Base-by-base conservation (phyloP, 2,888 invertebrate species). In the Nowickia ferox region DNA sequence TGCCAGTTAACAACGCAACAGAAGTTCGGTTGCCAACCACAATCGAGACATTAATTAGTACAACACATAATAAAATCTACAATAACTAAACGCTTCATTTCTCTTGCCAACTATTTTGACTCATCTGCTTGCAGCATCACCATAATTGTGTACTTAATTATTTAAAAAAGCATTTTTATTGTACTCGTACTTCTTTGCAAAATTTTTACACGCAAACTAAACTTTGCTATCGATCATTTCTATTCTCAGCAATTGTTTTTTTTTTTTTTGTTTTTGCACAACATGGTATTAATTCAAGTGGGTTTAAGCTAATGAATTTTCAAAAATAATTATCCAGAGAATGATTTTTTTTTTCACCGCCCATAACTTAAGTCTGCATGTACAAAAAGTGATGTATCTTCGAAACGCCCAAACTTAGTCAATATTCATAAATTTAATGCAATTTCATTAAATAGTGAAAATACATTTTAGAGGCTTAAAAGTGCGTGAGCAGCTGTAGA, bases 401-500 rank as follows among this genome's bases (percentile, higher is more conserved):
- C 9, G 15, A 46, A 72, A 72, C 72, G 30, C 72, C 72, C 59
- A 59, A 72, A 72, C 59, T 59, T 13, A n/a, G 13, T 19, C 46
- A 46, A 46, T 59, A 48, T 13, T 38, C 57, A 72, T 72, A 59
- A 72, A 72, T 59, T 72, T 48, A 72, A 59, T 59, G 59, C 57
- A 72, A 59, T 38, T 46, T 38, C 17, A 59, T 59, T 38, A 72
- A 46, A 17, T 17, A 17, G 59, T 17, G 19, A 4, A 19, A 75
- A 63, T 8, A 63, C 42, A 75, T 51, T 53, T 30, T 17, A 53
- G 13, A 53, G 63, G 44, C 53, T 40, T 44, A 53, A 53, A 65
- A 75, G 13, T 75, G 75, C 65, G 75, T 75, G 75, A 44, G 63
- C 55, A 44, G 63, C 55, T 53, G 51, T 3, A 75, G 42, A 30